Conservation (phyloP, 1,140 invertebrate species). For the Spodoptera litura region DNA sequence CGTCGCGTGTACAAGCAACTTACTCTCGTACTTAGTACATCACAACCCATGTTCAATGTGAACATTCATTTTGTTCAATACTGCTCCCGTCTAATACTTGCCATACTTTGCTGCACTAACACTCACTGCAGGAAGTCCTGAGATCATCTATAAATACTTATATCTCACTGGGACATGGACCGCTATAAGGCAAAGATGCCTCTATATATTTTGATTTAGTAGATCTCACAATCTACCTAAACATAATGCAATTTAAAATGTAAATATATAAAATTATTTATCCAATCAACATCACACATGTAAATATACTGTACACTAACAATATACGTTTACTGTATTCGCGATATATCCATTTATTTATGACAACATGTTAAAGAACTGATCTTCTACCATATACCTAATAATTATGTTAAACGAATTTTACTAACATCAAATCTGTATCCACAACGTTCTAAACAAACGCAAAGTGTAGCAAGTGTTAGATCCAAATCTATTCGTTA, state of each 20-base stretch:
- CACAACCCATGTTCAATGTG: conserved; percentile 41
- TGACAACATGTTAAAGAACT: conserved; percentile 3
- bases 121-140: conserved; percentile 12
- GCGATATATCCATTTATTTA: background rate
- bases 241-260: conserved; percentile 22
- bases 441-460: background rate
- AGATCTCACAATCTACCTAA: background rate
- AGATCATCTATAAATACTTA: conserved; percentile 29
- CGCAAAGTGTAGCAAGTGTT: conserved; percentile 37
- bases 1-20: no score
- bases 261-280: conserved; percentile 26
- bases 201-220: background rate
- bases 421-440: background rate
- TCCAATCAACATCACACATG: conserved; percentile 24
- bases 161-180: background rate
- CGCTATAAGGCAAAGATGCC: background rate
- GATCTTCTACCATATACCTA: background rate
- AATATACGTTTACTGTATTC: background rate
- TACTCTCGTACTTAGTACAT: conserved; percentile 15
- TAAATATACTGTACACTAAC: conserved; percentile 19
- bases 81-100: conserved; percentile 45
- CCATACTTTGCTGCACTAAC: conserved; percentile 24
- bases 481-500: conserved; percentile 16
- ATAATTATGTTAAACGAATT: background rate
- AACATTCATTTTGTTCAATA: conserved; percentile 47